Evolutionary conservation across 2,797 vertebrate species (phyloP), one percentile per base, ranked within the genome.

Genomic region (Agapornis canus): DNA sequence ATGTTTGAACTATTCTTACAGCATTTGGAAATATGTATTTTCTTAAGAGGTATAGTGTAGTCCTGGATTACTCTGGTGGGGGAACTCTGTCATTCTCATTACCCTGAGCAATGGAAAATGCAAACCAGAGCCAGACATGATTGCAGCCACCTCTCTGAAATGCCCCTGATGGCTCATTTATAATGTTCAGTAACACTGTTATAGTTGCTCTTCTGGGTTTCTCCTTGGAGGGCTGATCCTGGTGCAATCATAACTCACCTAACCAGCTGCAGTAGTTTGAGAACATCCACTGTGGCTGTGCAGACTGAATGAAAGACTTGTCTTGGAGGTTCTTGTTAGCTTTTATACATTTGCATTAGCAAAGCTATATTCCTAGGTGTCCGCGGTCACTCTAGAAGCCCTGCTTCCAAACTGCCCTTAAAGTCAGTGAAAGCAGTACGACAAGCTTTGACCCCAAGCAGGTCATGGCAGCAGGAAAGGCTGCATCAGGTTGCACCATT

Each of bases 271-370:
- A 70, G n/a, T 31, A 64, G 13, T 68, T 86, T 45, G 54, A 63
- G 84, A 80, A 7, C 31, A 89, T 66, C 52, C 19, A 5, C 32
- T 51, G 27, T 66, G 59, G n/a, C 72, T 82, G 16, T 52, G 23
- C 23, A 57, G 70, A 22, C 16, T 0, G 0, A 81, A 51, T 20
- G 18, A 17, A 64, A 69, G 16, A 17, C 1, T 0, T 17, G 0
- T 21, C 15, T 48, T 68, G 37, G 57, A 54, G 22, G 29, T 64
- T 89, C 54, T 48, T 52, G 15, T 66, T 68, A 52, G 49, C 27
- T 89, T 71, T 75, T 48, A 1, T 2, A 32, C 70, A 29, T 51
- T 66, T 8, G 3, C 37, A 16, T 59, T 35, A 70, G 8, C 18
- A 64, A 42, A 92, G 40, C 37, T 19, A 4, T 20, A 29, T n/a